Evolutionary conservation across 1,140 invertebrate genomes (phyloP), one percentile per base, ranked within the genome.

Genomic region (Drosophila subobscura): DNA sequence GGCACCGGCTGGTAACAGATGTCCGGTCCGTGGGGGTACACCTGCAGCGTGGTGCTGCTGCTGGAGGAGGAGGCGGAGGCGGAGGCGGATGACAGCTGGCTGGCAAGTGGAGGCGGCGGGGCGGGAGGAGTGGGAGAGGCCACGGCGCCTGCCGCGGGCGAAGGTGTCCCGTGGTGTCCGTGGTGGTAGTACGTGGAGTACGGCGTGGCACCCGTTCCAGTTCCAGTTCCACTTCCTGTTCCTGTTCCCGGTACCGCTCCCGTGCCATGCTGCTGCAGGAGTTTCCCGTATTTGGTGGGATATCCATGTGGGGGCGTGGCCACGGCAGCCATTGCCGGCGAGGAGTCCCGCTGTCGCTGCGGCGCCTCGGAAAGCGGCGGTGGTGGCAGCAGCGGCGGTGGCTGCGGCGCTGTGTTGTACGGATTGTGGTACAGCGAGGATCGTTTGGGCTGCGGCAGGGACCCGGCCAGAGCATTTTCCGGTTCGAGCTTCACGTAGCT

Each of bases 381-480:
- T 2, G 61, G 25, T 1, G 5, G 25, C 16, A 20, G 16, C 1
- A 20, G 49, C 59, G 50, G 33, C 51, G 27, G 12, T 6, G 45
- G 64, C 33, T 47, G 52, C 14, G 61, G 54, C 46, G 79, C 58
- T 6, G 54, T 64, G 41, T 77, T 89, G 45, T 89, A 90, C 2
- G 89, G 89, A 73, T 90, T 90, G 27, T 83, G 68, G 66, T 90
- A 90, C 2, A 90, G 75, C 50, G 83, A 88, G 33, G 84, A 63
- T 45, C 79, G 55, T 1, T 72, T 65, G 8, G 85, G 44, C 2
- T 68, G 64, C 3, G 67, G 45, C 46, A 80, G 44, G 8, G 52
- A 23, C 0, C 56, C 67, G 3, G 67, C 23, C 0, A 73, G 42
- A 14, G 70, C 61, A 22, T 68, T 27, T 2, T 86, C 81, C 1